Percentiles rank a stretch among this genome's conserved stretches.
These are phyloP conservation scores for Heterotilapia buettikoferi DNA, from an alignment of 2,113 vertebrate genomes.

Conservation along the genomic window DNA sequence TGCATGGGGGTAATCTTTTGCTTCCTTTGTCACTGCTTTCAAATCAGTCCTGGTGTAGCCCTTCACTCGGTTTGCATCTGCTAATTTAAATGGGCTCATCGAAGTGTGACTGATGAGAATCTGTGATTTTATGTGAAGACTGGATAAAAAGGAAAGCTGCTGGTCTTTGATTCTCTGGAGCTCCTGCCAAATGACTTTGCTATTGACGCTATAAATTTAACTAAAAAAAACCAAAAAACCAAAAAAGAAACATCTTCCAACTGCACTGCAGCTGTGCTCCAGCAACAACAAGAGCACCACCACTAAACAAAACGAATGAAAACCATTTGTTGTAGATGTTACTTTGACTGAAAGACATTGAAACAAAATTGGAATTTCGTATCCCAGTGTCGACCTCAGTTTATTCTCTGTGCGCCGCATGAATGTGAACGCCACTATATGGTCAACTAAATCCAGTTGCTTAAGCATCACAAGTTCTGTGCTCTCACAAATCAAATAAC, in stretches of 20 bases:
- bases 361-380: background rate
- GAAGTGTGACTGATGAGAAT: background rate
- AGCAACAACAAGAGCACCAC: background rate
- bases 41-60: background rate
- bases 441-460: background rate
- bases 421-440: background rate
- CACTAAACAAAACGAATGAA: background rate
- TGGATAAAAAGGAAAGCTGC: background rate
- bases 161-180: background rate
- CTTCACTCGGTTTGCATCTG: background rate
- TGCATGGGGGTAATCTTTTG: background rate
- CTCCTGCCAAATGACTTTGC: background rate
- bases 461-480: background rate
- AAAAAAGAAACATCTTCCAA: background rate
- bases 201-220: background rate
- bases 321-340: background rate
- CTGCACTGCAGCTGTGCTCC: background rate
- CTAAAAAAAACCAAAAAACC: fast-evolving
- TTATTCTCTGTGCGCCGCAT: background rate
- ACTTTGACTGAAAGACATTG: background rate
- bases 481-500: background rate
- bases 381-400: background rate
- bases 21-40: background rate
- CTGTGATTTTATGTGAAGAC: background rate
- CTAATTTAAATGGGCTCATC: fast-evolving